Percentiles rank a stretch among this genome's conserved stretches.
These are phyloP conservation scores for Cremastinae sp. DNA, from an alignment of 2,888 invertebrate species.

Conservation along the genomic window DNA sequence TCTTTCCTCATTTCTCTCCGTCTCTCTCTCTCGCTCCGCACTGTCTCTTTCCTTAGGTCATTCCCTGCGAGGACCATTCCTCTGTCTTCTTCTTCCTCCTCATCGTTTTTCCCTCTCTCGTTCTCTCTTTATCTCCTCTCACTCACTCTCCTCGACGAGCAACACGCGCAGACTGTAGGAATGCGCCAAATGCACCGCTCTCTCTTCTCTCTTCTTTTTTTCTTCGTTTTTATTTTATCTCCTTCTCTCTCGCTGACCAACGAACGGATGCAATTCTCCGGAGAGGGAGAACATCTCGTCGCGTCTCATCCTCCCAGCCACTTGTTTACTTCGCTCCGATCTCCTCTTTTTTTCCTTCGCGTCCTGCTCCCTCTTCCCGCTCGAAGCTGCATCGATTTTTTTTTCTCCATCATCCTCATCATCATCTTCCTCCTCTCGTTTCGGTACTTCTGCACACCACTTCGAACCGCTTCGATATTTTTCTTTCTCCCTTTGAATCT, in stretches of 20 bases:
- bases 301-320: conserved; percentile 66
- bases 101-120: conserved; percentile 13
- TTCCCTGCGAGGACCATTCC: conserved; percentile 35
- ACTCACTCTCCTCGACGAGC: conserved; percentile 26
- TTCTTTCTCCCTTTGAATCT: too few relatives aligned
- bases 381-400: conserved; percentile 1
- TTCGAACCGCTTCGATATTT: conserved; percentile 1
- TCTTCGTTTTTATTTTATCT: too few relatives aligned
- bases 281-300: conserved; percentile 35
- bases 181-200: conserved; percentile 75
- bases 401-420: conserved; percentile 14
- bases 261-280: conserved; percentile 62
- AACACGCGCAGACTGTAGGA: conserved; percentile 73
- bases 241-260: conserved; percentile 67
- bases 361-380: conserved; percentile 18
- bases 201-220: conserved; percentile 2
- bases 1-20: conserved; percentile 38
- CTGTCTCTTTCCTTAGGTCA: conserved; percentile 58
- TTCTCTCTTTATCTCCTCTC: conserved; percentile 33
- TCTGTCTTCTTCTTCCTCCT: conserved; percentile 3
- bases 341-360: conserved; percentile 17
- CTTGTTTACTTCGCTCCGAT: conserved; percentile 74
- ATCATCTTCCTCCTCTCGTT: background rate
- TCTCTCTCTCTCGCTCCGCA: conserved; percentile 59
- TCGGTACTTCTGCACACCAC: background rate